Percentiles rank a stretch among this genome's conserved stretches.
phyloP scores from a whole-genome alignment of 2,113 vertebrate genomes.

The Martes martes region DNA sequence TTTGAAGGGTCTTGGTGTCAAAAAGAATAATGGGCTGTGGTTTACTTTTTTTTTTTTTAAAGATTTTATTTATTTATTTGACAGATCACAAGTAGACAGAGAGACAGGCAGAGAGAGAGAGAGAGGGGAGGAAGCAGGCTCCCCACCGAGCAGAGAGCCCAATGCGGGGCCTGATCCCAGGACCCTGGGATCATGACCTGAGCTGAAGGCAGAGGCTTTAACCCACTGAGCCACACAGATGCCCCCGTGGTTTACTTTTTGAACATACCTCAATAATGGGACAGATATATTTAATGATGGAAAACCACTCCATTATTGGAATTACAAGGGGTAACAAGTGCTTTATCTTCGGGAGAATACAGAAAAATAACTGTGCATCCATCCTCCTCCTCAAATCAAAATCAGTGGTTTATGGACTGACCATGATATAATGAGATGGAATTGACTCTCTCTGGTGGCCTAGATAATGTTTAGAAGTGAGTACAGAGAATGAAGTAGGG shows the following conservation, averaged over 20 bases:
- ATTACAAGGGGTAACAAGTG: neutral
- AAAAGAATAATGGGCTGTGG: neutral
- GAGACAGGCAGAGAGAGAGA: no score
- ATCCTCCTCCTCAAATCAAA: neutral
- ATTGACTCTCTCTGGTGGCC: neutral
- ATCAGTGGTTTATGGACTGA: neutral
- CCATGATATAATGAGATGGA: fast-evolving
- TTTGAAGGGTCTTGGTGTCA: neutral
- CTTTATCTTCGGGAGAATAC: neutral
- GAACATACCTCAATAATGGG: neutral
- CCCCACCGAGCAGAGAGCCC: no score
- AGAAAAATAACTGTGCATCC: neutral
- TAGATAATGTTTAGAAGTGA: neutral
- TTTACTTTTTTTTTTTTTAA: neutral
- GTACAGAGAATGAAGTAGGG: neutral
- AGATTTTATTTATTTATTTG: no score
- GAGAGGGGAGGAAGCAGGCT: no score
- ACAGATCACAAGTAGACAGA: no score
- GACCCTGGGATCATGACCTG: no score
- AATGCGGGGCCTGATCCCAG: no score
- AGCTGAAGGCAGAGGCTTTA: no score
- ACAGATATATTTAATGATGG: neutral
- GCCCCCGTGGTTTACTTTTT: neutral
- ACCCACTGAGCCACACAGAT: no score
- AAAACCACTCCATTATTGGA: neutral